Conservation (phyloP, 2,797 vertebrate species). For the Fratercula arctica region DNA sequence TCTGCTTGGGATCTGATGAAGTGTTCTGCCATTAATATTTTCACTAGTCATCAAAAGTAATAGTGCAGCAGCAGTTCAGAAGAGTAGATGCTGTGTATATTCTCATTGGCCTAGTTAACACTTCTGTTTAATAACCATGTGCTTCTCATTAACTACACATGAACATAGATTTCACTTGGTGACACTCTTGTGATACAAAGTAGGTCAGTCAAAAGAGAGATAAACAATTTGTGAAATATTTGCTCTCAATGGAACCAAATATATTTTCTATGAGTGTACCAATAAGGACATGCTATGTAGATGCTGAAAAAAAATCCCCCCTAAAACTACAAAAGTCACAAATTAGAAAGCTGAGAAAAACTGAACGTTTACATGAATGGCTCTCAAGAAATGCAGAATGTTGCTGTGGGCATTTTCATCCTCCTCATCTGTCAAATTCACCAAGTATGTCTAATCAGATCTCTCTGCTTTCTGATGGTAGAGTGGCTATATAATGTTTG, state of each 20-base stretch:
- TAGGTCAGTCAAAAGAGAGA: not conserved
- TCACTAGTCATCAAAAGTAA: not conserved
- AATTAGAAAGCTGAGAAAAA: not conserved
- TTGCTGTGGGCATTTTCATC: slow-evolving; percentile 11
- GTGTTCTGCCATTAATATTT: not conserved
- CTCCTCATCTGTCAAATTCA: not conserved
- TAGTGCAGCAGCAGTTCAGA: not conserved
- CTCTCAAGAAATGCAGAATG: not conserved
- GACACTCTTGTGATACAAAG: not conserved
- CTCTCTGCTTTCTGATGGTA: not conserved
- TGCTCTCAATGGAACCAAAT: not conserved
- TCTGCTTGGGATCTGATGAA: not conserved
- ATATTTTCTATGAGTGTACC: not conserved
- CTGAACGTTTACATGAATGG: not conserved
- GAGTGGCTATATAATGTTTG: not conserved
- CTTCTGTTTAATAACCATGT: not conserved
- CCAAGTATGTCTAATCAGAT: slow-evolving; percentile 36
- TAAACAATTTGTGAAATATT: not conserved
- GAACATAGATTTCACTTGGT: not conserved
- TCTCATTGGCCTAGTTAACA: not conserved
- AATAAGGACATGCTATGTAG: not conserved
- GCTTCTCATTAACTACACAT: not conserved
- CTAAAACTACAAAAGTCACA: not conserved
- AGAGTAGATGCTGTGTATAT: not conserved
- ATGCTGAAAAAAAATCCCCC: not conserved